Evolutionary conservation across 2,797 vertebrate genomes (phyloP).

Genomic region (Phoebastria nigripes): DNA sequence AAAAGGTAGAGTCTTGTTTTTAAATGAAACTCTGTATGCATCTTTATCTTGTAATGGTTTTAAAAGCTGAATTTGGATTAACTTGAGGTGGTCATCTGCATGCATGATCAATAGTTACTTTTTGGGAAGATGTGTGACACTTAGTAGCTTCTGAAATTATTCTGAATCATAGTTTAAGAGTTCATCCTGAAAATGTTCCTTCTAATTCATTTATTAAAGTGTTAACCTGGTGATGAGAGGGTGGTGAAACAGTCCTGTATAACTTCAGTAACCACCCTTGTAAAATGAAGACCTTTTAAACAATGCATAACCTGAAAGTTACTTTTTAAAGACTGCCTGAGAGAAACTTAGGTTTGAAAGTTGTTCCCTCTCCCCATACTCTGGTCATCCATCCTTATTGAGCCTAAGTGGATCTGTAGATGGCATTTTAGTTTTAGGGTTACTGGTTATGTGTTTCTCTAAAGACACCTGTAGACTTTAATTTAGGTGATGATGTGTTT

Average conservation of each 20-base stretch:
- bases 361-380: not conserved
- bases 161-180: not conserved
- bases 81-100: not conserved
- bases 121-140: not conserved
- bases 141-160: not conserved
- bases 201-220: not conserved
- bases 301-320: not conserved
- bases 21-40: not conserved
- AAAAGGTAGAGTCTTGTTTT: not conserved
- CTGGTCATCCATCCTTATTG: not conserved
- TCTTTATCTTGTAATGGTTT: not conserved
- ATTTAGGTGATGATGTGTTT: not conserved
- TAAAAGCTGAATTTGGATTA: not conserved
- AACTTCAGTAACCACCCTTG: not conserved
- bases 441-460: not conserved
- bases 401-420: not conserved
- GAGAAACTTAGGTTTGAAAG: not conserved
- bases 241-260: not conserved
- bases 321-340: not conserved
- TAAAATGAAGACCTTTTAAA: not conserved
- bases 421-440: not conserved
- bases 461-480: not conserved
- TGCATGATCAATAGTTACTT: not conserved
- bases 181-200: not conserved
- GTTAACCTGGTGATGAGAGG: not conserved